Conservation (phyloP, 2,113 vertebrate species). For the Tylochromis polylepis region DNA sequence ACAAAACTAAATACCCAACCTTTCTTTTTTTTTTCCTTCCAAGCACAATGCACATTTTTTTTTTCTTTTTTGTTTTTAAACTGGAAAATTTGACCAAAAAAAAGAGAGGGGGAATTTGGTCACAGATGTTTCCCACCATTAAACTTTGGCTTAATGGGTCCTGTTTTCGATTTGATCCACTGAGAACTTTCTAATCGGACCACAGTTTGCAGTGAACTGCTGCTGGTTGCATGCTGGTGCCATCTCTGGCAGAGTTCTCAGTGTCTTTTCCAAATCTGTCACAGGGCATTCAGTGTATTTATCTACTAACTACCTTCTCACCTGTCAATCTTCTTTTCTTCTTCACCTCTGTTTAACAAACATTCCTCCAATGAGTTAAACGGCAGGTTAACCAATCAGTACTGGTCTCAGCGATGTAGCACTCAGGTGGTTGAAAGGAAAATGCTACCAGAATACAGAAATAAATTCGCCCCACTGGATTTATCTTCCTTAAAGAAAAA, state of each 20-base stretch:
- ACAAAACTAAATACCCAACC: constrained; percentile 15
- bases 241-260: not conserved
- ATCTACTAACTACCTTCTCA: constrained; percentile 58
- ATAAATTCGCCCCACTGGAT: constrained; percentile 43
- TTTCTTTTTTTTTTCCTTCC: not conserved
- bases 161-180: not conserved
- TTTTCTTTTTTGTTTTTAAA: not conserved
- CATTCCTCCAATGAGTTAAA: constrained; percentile 71
- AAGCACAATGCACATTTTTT: constrained; percentile 1
- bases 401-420: constrained; percentile 39
- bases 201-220: constrained; percentile 4
- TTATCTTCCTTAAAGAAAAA: not conserved
- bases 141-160: constrained; percentile 17
- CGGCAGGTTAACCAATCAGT: constrained; percentile 49
- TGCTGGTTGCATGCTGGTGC: constrained; percentile 17
- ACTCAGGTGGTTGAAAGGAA: constrained; percentile 62
- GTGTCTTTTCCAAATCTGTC: constrained; percentile 35
- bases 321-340: constrained; percentile 25
- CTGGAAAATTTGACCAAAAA: not conserved
- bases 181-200: constrained; percentile 42
- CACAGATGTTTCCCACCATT: not conserved
- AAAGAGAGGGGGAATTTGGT: not conserved
- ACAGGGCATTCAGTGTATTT: constrained; percentile 46
- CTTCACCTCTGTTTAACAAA: constrained; percentile 59
- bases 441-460: constrained; percentile 50